Conservation (phyloP, 1,140 invertebrate species). For the Periplaneta americana region DNA sequence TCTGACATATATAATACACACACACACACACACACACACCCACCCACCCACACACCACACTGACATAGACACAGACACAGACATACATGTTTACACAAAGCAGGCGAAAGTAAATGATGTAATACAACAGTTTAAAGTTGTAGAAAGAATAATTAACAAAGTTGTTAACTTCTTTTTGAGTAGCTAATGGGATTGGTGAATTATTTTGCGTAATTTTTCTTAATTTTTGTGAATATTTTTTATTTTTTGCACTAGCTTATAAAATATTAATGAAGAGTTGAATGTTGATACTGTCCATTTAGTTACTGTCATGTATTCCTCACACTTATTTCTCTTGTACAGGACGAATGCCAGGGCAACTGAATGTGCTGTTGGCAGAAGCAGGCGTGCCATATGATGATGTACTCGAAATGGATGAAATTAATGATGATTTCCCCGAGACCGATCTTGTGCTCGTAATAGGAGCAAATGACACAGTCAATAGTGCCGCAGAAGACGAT, state of each 20-base stretch:
- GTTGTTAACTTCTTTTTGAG: not conserved
- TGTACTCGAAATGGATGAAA: conserved; percentile 91
- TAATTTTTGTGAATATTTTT: not conserved
- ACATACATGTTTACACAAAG: too few relatives aligned
- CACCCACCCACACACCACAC: too few relatives aligned
- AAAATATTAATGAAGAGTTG: not conserved
- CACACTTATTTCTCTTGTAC: not conserved
- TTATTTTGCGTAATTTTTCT: not conserved
- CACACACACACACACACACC: too few relatives aligned
- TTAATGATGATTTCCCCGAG: conserved; percentile 81
- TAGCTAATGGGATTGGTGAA: not conserved
- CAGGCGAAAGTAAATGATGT: too few relatives aligned
- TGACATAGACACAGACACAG: too few relatives aligned
- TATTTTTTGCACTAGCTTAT: not conserved
- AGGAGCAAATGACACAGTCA: conserved; percentile 90
- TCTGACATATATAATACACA: too few relatives aligned
- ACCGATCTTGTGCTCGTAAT: conserved; percentile 85
- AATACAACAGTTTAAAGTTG: too few relatives aligned
- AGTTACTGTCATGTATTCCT: not conserved
- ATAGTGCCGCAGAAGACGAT: conserved; percentile 87
- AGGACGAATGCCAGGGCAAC: conserved; percentile 86
- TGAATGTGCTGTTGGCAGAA: conserved; percentile 88
- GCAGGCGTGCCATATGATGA: conserved; percentile 90
- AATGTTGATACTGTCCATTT: not conserved
- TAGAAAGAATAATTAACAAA: not conserved